Conservation (phyloP, 2,888 invertebrate species). For the Rhagophthalmus giganteus region DNA sequence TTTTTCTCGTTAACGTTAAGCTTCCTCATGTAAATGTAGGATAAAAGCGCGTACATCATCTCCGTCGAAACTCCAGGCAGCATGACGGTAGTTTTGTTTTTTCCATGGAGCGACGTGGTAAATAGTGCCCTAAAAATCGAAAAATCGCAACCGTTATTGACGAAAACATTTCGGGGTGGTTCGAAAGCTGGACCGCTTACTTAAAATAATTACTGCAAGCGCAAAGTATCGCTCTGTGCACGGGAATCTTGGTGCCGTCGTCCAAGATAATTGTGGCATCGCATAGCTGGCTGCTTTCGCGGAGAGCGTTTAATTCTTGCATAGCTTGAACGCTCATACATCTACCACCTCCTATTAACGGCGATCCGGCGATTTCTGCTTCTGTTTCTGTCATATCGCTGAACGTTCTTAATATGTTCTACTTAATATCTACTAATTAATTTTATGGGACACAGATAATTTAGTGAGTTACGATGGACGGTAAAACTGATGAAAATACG, state of each 20-base stretch:
- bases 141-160: no score
- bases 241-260: constrained; percentile 79
- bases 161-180: no score
- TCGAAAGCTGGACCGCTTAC: no score
- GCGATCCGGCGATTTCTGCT: constrained; percentile 42
- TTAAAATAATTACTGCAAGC: constrained; percentile 91
- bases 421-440: constrained; percentile 36
- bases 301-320: constrained; percentile 81
- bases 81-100: constrained; percentile 67
- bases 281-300: constrained; percentile 80
- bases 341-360: constrained; percentile 59
- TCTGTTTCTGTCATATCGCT: constrained; percentile 37
- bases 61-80: constrained; percentile 77
- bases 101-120: constrained; percentile 77
- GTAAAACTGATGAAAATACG: constrained; percentile 37
- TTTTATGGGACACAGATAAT: constrained; percentile 35
- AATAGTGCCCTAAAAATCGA: constrained; percentile 69
- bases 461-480: constrained; percentile 33
- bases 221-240: constrained; percentile 84
- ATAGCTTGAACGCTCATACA: constrained; percentile 83
- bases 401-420: constrained; percentile 27
- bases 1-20: constrained; percentile 76
- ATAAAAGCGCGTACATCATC: constrained; percentile 76
- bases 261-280: constrained; percentile 83
- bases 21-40: constrained; percentile 83